A percentile compares a stretch with the other conserved stretches of the same genome.
Conservation (phyloP, 2,113 vertebrate species). For the Festucalex cinctus region DNA sequence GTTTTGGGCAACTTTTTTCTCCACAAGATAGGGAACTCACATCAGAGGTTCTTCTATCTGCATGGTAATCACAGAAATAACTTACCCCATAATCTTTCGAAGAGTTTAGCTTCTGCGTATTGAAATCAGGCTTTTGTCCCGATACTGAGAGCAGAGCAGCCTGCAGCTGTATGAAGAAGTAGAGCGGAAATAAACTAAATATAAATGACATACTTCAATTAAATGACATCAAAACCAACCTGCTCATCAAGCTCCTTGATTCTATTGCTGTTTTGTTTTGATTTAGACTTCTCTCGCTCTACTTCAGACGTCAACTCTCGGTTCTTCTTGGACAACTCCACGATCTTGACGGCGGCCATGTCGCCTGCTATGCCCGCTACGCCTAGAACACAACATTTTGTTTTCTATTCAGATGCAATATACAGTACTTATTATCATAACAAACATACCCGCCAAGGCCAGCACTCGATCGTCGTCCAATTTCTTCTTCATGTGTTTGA, state of each 20-base stretch:
- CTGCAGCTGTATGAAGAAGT: conserved; percentile 71
- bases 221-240: conserved; percentile 62
- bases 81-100: conserved; percentile 56
- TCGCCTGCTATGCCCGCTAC: conserved; percentile 79
- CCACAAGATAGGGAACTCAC: too few relatives aligned
- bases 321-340: conserved; percentile 89
- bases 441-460: conserved; percentile 77
- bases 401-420: neutral
- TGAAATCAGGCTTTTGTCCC: conserved; percentile 43
- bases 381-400: conserved; percentile 60
- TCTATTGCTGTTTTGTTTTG: conserved; percentile 75
- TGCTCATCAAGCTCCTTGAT: conserved; percentile 85
- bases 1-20: too few relatives aligned
- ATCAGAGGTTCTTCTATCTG: neutral
- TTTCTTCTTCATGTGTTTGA: conserved; percentile 82
- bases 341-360: conserved; percentile 84
- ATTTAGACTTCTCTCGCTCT: conserved; percentile 77
- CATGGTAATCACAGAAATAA: neutral
- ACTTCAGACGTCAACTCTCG: conserved; percentile 78
- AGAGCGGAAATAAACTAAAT: too few relatives aligned
- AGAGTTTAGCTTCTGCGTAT: conserved; percentile 37
- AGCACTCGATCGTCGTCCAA: conserved; percentile 76
- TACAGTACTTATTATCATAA: neutral
- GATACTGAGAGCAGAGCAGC: conserved; percentile 28
- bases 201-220: neutral